Evolutionary conservation across 64 coral and sea anemone species (phyloP), one percentile per base, ranked within the genome.

Genomic region (Astreopora myriophthalma): DNA sequence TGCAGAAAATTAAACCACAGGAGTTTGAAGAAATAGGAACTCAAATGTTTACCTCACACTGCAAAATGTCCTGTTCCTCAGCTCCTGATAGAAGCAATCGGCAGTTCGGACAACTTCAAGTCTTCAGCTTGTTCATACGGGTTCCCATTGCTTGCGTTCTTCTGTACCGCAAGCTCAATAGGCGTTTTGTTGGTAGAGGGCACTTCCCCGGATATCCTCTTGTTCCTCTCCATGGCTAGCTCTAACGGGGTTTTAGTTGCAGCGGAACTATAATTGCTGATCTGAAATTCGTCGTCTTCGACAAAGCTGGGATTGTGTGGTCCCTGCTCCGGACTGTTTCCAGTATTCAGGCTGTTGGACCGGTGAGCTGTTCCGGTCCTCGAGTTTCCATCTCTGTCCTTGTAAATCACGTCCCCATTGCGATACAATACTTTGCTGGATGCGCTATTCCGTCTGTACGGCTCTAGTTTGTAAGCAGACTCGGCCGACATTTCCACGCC

Each of bases 381-480:
- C 10, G 46, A 20, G 8, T 85, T 74, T 2, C 90, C 81, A 1
- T 86, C 48, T 60, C 75, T 92, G 70, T 76, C 90, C n/a, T 76
- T 85, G 67, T 86, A 92, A 57, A 74, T 86, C 3, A 92, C 90
- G 48, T 92, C 90, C 6, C 90, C 90, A 52, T 19, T 77, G 48
- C 67, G 75, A 70, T 92, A 86, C 37, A 67, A 74, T 34, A 92
- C 23, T 14, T 85, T 92, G 25, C 79, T 92, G 6, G 28, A 61
- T 14, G 22, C 63, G 29, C 75, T 66, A 0, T 64, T 80, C 26
- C 76, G 36, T 38, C 34, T 76, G 20, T 24, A 5, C 3, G 27
- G 20, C n/a, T 68, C 12, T 13, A 16, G 24, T 70, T 17, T 70
- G 10, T 70, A 16, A 1, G 8, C 29, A 70, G 27, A 17, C 0